These are phyloP conservation scores for Eretmochelys imbricata DNA, from an alignment of 2,113 vertebrate genomes.

Conservation along the genomic window DNA sequence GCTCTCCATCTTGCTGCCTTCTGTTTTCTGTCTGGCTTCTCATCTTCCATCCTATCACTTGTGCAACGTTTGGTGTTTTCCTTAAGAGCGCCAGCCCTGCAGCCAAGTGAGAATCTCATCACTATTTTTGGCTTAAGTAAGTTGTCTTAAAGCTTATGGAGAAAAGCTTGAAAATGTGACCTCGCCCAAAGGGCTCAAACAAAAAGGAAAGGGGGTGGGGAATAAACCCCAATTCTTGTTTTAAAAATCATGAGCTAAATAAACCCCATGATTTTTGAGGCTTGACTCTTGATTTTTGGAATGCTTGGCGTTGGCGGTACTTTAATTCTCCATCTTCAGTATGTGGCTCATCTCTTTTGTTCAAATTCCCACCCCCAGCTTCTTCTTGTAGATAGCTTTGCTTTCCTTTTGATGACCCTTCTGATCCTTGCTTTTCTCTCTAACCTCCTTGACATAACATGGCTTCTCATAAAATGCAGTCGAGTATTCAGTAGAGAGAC, in stretches of 20 bases:
- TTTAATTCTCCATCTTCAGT: not conserved
- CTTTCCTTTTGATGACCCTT: fast-evolving
- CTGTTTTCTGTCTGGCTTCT: not conserved
- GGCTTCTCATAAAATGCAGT: not conserved
- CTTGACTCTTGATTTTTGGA: not conserved
- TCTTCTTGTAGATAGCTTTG: not conserved
- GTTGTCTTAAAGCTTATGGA: not conserved
- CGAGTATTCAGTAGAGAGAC: not conserved
- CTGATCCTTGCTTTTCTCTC: not conserved
- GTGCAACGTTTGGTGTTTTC: not conserved
- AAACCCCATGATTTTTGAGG: not conserved
- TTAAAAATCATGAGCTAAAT: not conserved
- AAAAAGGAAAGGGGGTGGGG: not conserved
- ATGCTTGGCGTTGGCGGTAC: not conserved
- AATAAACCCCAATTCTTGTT: not conserved
- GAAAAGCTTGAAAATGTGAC: not conserved
- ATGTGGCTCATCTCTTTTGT: not conserved
- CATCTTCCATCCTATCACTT: not conserved
- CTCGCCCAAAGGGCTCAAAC: not conserved
- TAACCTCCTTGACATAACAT: not conserved
- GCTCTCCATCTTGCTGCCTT: not conserved
- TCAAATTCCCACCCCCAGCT: not conserved
- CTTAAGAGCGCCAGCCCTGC: not conserved
- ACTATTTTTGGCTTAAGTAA: not conserved
- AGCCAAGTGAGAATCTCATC: not conserved